Percentiles rank a stretch among this genome's conserved stretches.
Evolutionary conservation across 2,797 vertebrate species (phyloP).

Genomic region (Oryzias dopingdopingensis): DNA sequence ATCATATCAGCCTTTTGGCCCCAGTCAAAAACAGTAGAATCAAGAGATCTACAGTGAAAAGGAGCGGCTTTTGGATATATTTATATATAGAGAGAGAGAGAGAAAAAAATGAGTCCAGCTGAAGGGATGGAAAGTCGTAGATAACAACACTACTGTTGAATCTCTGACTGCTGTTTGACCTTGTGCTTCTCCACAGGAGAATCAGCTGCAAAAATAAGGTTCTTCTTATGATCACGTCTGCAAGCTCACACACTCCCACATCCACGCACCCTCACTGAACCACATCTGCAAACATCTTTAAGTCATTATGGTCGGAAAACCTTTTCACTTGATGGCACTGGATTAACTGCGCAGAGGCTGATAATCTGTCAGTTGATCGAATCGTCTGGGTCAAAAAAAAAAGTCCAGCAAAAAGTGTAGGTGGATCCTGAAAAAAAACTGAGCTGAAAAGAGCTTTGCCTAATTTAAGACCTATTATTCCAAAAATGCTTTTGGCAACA

Average conservation of each 20-base stretch:
- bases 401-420: constrained; percentile 27
- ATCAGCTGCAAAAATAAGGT: constrained; percentile 67
- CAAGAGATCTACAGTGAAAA: constrained; percentile 1
- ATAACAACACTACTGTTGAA: constrained; percentile 52
- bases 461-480: constrained; percentile 45
- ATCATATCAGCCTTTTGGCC: too few relatives aligned
- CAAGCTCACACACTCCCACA: not conserved
- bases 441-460: constrained; percentile 35
- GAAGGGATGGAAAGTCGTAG: constrained; percentile 20
- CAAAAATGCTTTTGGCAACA: constrained; percentile 33
- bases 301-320: constrained; percentile 6
- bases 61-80: constrained; percentile 2
- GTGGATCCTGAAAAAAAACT: constrained; percentile 43
- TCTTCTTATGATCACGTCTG: constrained; percentile 7
- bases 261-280: constrained; percentile 14
- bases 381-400: constrained; percentile 25
- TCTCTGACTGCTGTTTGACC: constrained; percentile 52
- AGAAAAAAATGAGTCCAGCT: constrained; percentile 38
- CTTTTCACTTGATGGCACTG: too few relatives aligned
- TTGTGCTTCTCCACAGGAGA: constrained; percentile 53
- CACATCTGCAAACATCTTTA: constrained; percentile 27
- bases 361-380: constrained; percentile 15
- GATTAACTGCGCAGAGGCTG: constrained; percentile 4
- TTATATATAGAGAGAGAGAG: constrained; percentile 9
- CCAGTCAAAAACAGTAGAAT: too few relatives aligned